Base-by-base conservation (phyloP, 1,140 invertebrate genomes). In the Scaptomyza graminum region DNA sequence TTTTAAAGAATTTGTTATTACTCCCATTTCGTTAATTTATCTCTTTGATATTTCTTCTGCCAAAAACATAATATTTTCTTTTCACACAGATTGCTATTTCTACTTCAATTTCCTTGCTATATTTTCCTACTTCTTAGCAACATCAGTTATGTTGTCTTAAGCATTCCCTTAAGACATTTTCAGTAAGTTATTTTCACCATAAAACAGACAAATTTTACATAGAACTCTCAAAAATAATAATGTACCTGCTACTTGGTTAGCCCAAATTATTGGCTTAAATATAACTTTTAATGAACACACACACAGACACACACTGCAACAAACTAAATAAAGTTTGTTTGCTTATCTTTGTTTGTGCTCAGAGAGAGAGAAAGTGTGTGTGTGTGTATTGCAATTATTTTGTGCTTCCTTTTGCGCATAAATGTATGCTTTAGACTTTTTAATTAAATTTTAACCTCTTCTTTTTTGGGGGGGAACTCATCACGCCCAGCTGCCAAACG, bases 371-470 rank as follows among this genome's bases (percentile, higher is more conserved):
- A n/a, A n/a, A n/a, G n/a, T n/a, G n/a, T 49, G 22, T 39, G 28
- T 18, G 46, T 66, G 5, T 5, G n/a, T 31, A n/a, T 43, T 16
- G 57, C 44, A 63, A 41, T 61, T 57, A 57, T 46, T 46, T 57
- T 68, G 15, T n/a, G 46, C 46, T 50, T 47, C 22, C 47, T 46
- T 55, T 68, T 37, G n/a, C 16, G 64, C 12, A n/a, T n/a, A 55
- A 55, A 55, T 43, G 18, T 65, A 63, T 67, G 79, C 65, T 66
- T 75, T 73, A 44, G 84, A 83, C 76, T 83, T 83, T 83, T 83
- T 83, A 84, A 83, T 83, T 84, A 83, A 84, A 83, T 84, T 68
- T 54, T 69, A 76, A 84, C 71, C 28, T 31, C 5, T 75, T 83
- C 11, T 52, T 54, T 54, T 43, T 22, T 28, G 28, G 28, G 18